These are phyloP conservation scores for Beaufortia kweichowensis DNA, from an alignment of 2,113 vertebrate species.

Conservation along the genomic window DNA sequence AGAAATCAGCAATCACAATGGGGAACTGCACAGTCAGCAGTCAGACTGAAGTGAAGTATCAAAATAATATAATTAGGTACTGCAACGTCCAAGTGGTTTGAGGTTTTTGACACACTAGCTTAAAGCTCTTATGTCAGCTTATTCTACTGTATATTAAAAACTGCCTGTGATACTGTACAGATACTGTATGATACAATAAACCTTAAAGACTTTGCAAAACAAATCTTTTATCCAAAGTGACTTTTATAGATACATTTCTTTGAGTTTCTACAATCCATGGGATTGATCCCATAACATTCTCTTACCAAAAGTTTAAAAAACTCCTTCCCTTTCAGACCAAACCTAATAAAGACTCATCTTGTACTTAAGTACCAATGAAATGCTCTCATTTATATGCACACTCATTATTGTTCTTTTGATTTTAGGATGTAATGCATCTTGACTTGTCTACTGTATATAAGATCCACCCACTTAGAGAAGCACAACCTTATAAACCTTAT, in stretches of 20 bases:
- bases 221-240: no score
- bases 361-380: background rate
- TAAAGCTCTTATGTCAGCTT: background rate
- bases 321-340: no score
- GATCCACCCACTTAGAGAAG: background rate
- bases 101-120: background rate
- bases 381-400: background rate
- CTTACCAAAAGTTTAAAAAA: no score
- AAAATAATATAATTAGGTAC: background rate
- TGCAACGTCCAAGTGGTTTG: constrained; percentile 9
- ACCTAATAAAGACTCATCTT: background rate
- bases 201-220: no score
- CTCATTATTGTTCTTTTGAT: no score
- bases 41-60: constrained; percentile 24
- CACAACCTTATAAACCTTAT: background rate
- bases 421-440: background rate
- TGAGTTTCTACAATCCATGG: no score
- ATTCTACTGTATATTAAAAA: background rate
- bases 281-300: no score
- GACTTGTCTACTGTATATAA: background rate
- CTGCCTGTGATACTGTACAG: background rate
- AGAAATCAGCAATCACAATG: constrained; percentile 71
- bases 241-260: no score
- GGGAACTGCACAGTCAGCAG: constrained; percentile 33
- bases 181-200: background rate